Base-by-base conservation (phyloP, 2,888 invertebrate genomes). In the Ganaspis brasiliensis region DNA sequence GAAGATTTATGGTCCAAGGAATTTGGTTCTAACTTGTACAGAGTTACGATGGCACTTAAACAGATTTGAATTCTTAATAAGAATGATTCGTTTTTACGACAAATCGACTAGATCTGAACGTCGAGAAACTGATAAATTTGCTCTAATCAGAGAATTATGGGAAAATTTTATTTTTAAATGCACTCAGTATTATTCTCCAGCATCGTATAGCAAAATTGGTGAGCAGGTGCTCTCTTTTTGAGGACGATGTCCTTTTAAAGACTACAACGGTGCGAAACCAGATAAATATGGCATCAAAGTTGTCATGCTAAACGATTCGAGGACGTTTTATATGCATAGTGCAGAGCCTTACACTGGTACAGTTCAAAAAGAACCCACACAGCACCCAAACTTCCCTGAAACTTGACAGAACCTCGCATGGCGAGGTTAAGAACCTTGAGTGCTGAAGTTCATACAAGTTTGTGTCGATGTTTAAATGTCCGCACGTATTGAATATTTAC, bases 191-290 rank as follows among this genome's bases (percentile, higher is more conserved):
- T 86, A 85, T 76, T 77, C 72, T 26, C 83, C 83, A 1, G 75
- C 81, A 8, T 74, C 75, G 45, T 79, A 82, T 73, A 67, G 79
- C 19, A 87, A 84, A 4, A 81, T 88, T 12, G 86, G 86, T 59
- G 84, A 87, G 72, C 82, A 84, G 63, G 67, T 87, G n/a, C 74
- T 85, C n/a, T 40, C 74, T 14, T 88, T 86, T 75, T 61, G 81
- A 21, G 85, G 85, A 2, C 37, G 81, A 31, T 85, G 83, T 35
- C 61, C 57, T 8, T 86, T 86, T 55, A 75, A 79, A 63, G 79
- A 85, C 26, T 86, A 87, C 74, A 79, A 85, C 14, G 81, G 81
- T 2, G 75, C 73, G n/a, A 87, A 87, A 70, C 83, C 86, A 1
- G 82, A 79, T 40, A 85, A 81, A 76, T 86, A 84, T 70, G 83